Conservation (phyloP, 2,888 invertebrate genomes). For the Molorchus minor region DNA sequence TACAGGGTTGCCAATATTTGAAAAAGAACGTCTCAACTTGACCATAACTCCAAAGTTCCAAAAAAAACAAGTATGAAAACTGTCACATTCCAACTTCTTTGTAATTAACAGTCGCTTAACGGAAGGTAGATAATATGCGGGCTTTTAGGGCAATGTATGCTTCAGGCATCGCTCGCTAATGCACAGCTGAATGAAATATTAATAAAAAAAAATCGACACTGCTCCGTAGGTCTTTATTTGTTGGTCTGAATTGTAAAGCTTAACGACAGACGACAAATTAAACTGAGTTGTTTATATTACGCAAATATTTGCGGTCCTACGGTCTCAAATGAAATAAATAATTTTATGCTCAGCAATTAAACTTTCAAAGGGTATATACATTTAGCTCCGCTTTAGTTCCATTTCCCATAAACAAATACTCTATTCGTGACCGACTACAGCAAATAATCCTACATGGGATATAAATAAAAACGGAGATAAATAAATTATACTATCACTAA, state of each 20-base stretch:
- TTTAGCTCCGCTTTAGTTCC: constrained; percentile 11
- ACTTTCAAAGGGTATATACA: constrained; percentile 10
- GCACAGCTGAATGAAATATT: no score
- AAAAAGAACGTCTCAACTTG: no score
- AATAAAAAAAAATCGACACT: no score
- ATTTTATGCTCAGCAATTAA: constrained; percentile 13
- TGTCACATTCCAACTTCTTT: no score
- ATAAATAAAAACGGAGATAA: constrained; percentile 26
- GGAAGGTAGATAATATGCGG: no score
- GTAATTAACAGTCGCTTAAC: no score
- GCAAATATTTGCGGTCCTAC: constrained; percentile 8
- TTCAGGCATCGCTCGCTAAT: no score
- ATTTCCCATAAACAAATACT: constrained; percentile 23
- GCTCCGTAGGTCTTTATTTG: background rate
- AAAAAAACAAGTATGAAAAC: no score
- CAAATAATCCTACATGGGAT: constrained; percentile 18
- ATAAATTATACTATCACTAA: constrained; percentile 26
- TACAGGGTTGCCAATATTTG: no score
- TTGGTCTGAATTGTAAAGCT: constrained; percentile 2
- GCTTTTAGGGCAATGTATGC: no score
- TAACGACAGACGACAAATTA: constrained; percentile 10
- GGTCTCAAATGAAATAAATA: constrained; percentile 15
- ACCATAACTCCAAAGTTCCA: no score
- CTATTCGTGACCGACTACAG: constrained; percentile 10
- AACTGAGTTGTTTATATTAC: constrained; percentile 15